These are phyloP conservation scores for Coreoperca whiteheadi DNA, from an alignment of 2,113 vertebrate species.

Conservation along the genomic window DNA sequence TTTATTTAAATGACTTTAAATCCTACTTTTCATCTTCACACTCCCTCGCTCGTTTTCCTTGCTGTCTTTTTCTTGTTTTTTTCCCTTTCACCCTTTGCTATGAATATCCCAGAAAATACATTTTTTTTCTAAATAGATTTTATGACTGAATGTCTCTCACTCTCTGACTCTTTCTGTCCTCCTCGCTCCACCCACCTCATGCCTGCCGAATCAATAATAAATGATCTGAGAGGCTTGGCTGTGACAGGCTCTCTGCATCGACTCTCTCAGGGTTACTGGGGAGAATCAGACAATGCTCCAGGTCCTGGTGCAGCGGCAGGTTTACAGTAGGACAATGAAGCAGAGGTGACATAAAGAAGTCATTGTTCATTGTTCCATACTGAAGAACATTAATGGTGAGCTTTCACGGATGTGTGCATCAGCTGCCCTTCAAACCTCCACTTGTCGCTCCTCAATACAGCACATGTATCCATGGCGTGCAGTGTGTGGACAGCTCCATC, in stretches of 20 bases:
- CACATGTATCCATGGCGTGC: constrained; percentile 31
- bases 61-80: not conserved
- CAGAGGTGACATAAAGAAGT: constrained; percentile 33
- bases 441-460: constrained; percentile 3
- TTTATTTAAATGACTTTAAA: not conserved
- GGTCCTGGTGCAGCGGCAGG: constrained; percentile 39
- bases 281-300: constrained; percentile 51
- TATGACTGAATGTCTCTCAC: constrained; percentile 10
- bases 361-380: constrained; percentile 62
- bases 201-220: constrained; percentile 71
- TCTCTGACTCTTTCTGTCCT: constrained; percentile 34
- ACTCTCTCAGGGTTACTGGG: constrained; percentile 45
- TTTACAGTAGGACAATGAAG: constrained; percentile 43
- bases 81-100: not conserved
- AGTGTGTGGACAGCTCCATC: constrained; percentile 49
- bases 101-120: not conserved
- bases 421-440: constrained; percentile 11
- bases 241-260: constrained; percentile 59
- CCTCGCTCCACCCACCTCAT: constrained; percentile 42
- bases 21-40: not conserved
- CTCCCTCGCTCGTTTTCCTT: not conserved
- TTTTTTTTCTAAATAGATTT: constrained; percentile 2
- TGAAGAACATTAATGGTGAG: constrained; percentile 50
- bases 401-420: constrained; percentile 47
- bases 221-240: constrained; percentile 64